phyloP scores from a whole-genome alignment of 2,888 invertebrate genomes.

The Scaeva pyrastri region DNA sequence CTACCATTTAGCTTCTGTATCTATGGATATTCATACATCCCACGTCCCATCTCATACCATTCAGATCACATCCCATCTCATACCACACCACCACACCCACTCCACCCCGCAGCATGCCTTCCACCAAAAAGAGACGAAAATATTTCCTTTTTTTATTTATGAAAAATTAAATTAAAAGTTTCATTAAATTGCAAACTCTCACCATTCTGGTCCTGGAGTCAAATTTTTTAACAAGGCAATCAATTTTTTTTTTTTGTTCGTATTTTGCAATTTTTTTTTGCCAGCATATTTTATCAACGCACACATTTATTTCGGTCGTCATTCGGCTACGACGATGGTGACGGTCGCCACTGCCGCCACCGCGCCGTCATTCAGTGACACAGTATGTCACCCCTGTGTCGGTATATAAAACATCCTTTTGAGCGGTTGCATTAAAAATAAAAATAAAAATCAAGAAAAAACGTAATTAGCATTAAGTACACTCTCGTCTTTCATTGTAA shows the following conservation, averaged over 20 bases:
- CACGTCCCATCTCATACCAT: not conserved
- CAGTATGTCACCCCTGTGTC: constrained; percentile 48
- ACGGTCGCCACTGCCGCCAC: too few species aligned
- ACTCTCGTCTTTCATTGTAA: constrained; percentile 61
- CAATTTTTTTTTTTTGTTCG: constrained; percentile 17
- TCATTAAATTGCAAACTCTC: constrained; percentile 58
- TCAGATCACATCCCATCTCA: too few species aligned
- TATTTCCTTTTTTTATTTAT: not conserved
- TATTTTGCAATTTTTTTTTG: constrained; percentile 5
- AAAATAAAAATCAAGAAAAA: constrained; percentile 41
- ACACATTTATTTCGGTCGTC: constrained; percentile 21
- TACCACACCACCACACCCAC: too few species aligned
- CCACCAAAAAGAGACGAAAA: not conserved
- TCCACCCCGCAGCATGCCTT: too few species aligned
- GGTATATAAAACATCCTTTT: constrained; percentile 45
- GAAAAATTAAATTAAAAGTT: constrained; percentile 67
- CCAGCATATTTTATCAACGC: constrained; percentile 21
- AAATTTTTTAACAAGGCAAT: constrained; percentile 63
- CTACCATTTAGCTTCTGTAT: constrained; percentile 25
- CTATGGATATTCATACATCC: not conserved
- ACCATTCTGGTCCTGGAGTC: constrained; percentile 13
- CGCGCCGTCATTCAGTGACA: not conserved
- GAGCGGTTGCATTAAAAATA: constrained; percentile 26
- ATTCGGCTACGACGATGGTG: too few species aligned
- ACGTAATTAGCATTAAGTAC: constrained; percentile 74